These are phyloP conservation scores for Chaetoderma sp. DNA, from an alignment of 2,888 invertebrate genomes.

Conservation along the genomic window DNA sequence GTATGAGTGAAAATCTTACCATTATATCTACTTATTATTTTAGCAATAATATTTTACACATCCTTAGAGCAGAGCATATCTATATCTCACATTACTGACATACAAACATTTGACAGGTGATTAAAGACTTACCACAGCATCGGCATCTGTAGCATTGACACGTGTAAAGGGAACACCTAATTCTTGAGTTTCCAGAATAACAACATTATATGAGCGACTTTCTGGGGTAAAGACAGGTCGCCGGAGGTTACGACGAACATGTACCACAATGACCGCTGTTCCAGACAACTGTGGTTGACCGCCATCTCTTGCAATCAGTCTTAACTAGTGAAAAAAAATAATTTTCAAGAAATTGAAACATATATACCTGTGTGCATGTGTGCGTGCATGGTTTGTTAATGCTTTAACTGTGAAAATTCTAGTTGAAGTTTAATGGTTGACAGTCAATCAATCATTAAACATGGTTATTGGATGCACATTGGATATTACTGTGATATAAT, in stretches of 20 bases:
- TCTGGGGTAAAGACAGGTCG: neutral
- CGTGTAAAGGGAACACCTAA: constrained; percentile 44
- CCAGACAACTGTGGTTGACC: constrained; percentile 55
- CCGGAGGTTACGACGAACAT: constrained; percentile 27
- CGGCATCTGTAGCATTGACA: constrained; percentile 50
- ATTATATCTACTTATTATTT: no score
- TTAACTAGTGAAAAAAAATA: constrained; percentile 18
- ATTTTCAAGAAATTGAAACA: neutral
- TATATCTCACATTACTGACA: no score
- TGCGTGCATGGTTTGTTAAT: no score
- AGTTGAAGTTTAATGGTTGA: no score
- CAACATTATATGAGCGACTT: constrained; percentile 39
- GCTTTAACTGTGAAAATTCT: no score
- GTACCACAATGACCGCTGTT: constrained; percentile 14
- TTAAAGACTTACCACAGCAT: constrained; percentile 39
- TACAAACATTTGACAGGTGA: no score
- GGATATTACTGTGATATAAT: no score
- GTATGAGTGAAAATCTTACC: no score
- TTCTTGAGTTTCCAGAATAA: constrained; percentile 50
- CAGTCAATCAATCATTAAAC: no score
- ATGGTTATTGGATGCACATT: no score
- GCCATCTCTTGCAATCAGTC: constrained; percentile 43
- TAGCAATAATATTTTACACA: no score
- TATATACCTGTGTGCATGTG: neutral
- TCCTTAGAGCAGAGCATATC: no score